phyloP scores from a whole-genome alignment of 2,113 vertebrate genomes.

The Mungos mungo region DNA sequence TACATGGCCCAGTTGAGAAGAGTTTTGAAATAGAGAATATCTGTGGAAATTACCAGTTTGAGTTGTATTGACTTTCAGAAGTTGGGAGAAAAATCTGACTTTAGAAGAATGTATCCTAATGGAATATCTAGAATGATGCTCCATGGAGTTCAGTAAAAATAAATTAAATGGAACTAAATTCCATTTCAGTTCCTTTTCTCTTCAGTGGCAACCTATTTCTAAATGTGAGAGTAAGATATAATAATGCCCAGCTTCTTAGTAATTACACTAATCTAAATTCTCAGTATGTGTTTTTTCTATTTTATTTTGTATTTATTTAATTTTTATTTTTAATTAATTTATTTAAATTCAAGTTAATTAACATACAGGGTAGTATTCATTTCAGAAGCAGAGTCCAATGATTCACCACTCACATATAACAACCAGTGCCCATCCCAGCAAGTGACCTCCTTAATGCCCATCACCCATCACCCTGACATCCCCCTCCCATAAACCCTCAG shows the following conservation, averaged over 20 bases:
- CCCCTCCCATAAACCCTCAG: too few relatives aligned
- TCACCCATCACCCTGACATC: too few relatives aligned
- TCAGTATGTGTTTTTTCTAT: not conserved
- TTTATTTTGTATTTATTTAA: too few relatives aligned
- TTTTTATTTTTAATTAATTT: too few relatives aligned
- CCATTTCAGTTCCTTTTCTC: not conserved
- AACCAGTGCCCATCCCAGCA: too few relatives aligned
- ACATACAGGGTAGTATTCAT: too few relatives aligned
- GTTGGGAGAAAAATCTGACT: not conserved
- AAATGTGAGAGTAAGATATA: not conserved
- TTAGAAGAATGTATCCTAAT: slow-evolving; percentile 34
- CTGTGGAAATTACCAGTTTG: not conserved
- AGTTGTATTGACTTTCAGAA: slow-evolving; percentile 32
- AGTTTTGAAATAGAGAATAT: not conserved
- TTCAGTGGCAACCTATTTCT: not conserved
- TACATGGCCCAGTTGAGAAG: not conserved
- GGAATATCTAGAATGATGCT: not conserved
- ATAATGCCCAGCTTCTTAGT: not conserved
- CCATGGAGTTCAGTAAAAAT: slow-evolving; percentile 23
- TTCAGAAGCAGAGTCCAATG: too few relatives aligned
- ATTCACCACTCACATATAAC: too few relatives aligned
- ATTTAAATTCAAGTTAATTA: too few relatives aligned
- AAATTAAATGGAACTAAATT: not conserved
- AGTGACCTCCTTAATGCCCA: too few relatives aligned
- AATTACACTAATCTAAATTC: not conserved